Base-by-base conservation (phyloP, 1,140 invertebrate genomes). In the Pseudomyrmex cubaensis region DNA sequence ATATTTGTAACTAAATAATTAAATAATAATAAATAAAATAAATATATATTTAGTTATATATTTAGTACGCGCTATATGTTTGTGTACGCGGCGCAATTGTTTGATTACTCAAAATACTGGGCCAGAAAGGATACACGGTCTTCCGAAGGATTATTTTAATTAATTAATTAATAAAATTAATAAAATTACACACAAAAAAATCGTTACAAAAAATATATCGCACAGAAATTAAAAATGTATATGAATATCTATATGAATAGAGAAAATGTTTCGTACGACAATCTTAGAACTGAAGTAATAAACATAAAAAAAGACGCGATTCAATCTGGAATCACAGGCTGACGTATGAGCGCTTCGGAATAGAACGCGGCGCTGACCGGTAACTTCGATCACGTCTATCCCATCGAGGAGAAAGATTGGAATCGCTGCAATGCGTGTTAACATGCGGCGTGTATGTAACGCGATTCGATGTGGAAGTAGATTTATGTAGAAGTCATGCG, bases 391-490 rank as follows among this genome's bases (percentile, higher is more conserved):
- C 86, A 67, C 69, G 78, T 52, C 70, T 70, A 75, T 54, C 74
- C 78, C 84, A 84, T 84, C 84, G 75, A 75, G 82, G 52, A 64
- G 86, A 86, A 83, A 88, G 86, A 88, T 86, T 67, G 82, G 59
- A 85, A 85, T 88, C 85, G 17, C 69, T 62, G 62, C 75, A 63
- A 83, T 86, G 84, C 86, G 86, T 87, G 86, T 88, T 88, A 86
- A 88, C 86, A 86, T 63, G 75, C 52, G 50, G 56, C 83, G 54
- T 74, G 62, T 77, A 74, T 74, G 63, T 63, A 78, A 62, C 56
- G 73, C 64, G 54, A 70, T 61, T 70, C 56, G 56, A 75, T 46
- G 62, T 84, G 63, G 61, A 78, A 75, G 80, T 70, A 56, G 80
- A 88, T 88, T 88, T 88, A 86, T 86, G 76, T 80, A 52, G 72